phyloP scores from a whole-genome alignment of 2,113 vertebrate species.

The Myotis lucifugus region DNA sequence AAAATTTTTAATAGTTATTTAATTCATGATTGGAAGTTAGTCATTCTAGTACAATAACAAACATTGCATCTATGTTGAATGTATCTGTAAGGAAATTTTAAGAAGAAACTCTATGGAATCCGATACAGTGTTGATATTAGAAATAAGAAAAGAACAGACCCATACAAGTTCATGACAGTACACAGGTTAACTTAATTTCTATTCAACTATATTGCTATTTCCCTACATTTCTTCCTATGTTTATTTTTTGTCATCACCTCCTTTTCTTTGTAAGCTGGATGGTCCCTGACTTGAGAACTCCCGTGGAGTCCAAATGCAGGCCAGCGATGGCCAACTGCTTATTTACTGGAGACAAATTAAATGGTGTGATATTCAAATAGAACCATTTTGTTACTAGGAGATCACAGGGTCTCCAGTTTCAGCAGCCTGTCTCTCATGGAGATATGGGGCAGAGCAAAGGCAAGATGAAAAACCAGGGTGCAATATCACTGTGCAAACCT shows the following conservation, averaged over 20 bases:
- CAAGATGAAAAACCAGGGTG: not conserved
- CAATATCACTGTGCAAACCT: not conserved
- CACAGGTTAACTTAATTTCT: conserved; percentile 9
- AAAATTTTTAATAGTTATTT: conserved; percentile 23
- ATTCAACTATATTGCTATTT: not conserved
- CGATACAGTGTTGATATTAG: not conserved
- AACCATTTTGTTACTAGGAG: conserved; percentile 12
- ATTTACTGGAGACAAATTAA: not conserved
- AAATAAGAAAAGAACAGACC: not conserved
- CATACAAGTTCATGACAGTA: not conserved
- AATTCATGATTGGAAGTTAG: conserved; percentile 1
- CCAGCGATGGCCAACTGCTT: not conserved
- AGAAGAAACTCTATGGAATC: not conserved
- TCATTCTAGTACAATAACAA: not conserved
- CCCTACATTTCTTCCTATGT: not conserved
- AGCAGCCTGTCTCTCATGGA: not conserved
- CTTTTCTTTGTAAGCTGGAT: not conserved
- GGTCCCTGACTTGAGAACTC: not conserved
- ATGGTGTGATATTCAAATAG: not conserved
- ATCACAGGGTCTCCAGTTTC: not conserved
- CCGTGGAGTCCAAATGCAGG: not conserved
- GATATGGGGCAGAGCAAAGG: not conserved
- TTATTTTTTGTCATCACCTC: not conserved
- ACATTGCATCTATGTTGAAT: not conserved
- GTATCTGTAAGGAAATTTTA: not conserved